Base-by-base conservation (phyloP, 2,113 vertebrate species). In the Sapayoa aenigma region DNA sequence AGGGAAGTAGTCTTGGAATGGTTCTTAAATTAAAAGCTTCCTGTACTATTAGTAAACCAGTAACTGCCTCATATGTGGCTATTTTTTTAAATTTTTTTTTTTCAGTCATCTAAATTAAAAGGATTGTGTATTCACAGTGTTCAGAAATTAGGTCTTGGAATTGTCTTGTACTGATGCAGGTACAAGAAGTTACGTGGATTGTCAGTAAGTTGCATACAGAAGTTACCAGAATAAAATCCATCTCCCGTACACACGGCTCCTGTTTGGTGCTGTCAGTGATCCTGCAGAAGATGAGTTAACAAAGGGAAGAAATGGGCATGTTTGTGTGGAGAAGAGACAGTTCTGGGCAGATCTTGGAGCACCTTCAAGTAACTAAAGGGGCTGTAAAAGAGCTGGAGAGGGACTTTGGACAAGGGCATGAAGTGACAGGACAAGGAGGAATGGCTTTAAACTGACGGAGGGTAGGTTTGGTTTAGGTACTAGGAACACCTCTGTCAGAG, bases 21-120 rank as follows among this genome's bases (percentile, higher is more conserved):
- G 23, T 69, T 83, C 52, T 95, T 84, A 73, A 88, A 88, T 89
- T 23, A 81, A 89, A 93, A 78, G 65, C 81, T 92, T 97, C 84
- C 72, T 74, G 12, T 75, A 58, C 35, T 25, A 35, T 90, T 90
- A 75, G 68, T 91, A 83, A 77, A 77, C 47, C 19, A 69, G 47
- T 81, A 53, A 79, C 41, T 83, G 31, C 27, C 14, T 53, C 63
- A 33, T 0, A 2, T n/a, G 6, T 49, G 39, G 21, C 31, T 37
- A 31, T 27, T 44, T 46, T 46, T 46, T 47, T 69, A 27, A 37
- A 30, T 24, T 49, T 42, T 46, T 28, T 46, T 50, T 68, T 28
- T 53, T 30, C 18, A 90, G 62, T 85, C 2, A 52, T 62, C 30
- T 63, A 37, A 56, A 79, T 76, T 50, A 46, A 75, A 46, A 49